These are phyloP conservation scores for Helicoverpa armigera DNA, from an alignment of 1,140 invertebrate genomes.

Conservation along the genomic window DNA sequence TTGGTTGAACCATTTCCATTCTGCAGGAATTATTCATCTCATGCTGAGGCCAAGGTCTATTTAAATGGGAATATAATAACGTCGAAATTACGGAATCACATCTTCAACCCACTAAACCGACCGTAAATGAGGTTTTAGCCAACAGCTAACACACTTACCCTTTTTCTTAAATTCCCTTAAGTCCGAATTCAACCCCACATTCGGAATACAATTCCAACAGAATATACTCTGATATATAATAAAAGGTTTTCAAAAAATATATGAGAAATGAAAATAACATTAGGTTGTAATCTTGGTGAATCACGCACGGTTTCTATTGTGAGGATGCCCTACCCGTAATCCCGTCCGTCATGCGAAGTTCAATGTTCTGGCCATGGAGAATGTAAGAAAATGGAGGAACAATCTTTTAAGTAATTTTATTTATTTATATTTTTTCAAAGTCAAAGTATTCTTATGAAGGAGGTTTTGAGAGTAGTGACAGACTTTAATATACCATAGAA, in stretches of 20 bases:
- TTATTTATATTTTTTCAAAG: too few species aligned
- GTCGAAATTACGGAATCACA: background rate
- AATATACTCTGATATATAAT: background rate
- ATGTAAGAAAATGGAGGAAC: background rate
- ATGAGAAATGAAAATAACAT: conserved; percentile 30
- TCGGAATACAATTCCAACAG: conserved; percentile 13
- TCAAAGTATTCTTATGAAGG: too few species aligned
- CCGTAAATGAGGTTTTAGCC: background rate
- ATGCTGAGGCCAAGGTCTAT: too few species aligned
- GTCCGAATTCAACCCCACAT: background rate
- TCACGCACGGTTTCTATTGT: conserved; percentile 32
- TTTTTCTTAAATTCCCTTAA: conserved; percentile 23
- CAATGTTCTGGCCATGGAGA: conserved; percentile 1
- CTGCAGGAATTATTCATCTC: too few species aligned
- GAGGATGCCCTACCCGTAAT: background rate
- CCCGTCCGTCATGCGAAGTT: conserved; percentile 32
- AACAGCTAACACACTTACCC: background rate
- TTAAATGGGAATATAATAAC: too few species aligned
- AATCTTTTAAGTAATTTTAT: too few species aligned
- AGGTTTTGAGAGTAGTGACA: too few species aligned
- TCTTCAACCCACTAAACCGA: background rate
- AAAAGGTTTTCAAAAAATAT: conserved; percentile 28
- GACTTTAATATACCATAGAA: too few species aligned
- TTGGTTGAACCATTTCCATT: too few species aligned
- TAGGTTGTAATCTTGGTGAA: conserved; percentile 26